Percentiles rank a stretch among this genome's conserved stretches.
Evolutionary conservation across 1,140 invertebrate genomes (phyloP).

Genomic region (Oncopodura yosiiana): DNA sequence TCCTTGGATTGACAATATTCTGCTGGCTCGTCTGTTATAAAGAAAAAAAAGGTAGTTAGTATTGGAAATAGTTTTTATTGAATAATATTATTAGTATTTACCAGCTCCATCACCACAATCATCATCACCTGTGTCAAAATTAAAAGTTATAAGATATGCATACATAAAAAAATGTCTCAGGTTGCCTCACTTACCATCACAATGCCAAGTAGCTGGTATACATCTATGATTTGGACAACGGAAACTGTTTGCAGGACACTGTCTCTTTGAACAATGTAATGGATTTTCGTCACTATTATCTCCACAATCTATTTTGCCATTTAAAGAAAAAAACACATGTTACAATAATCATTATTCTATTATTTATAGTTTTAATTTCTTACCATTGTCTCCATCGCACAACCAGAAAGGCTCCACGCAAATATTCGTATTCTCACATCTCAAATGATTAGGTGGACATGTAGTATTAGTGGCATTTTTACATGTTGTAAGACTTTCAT

Average conservation of each 20-base stretch:
- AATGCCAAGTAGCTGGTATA: conserved; percentile 78
- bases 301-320: conserved; percentile 86
- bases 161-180: not conserved
- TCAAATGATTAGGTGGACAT: conserved; percentile 73
- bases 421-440: conserved; percentile 87
- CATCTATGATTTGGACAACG: conserved; percentile 75
- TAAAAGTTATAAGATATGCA: too few species aligned
- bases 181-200: conserved; percentile 49
- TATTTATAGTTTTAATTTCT: conserved; percentile 39
- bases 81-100: conserved; percentile 59
- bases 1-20: conserved; percentile 82
- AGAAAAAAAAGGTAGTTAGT: too few species aligned
- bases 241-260: conserved; percentile 84
- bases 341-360: not conserved
- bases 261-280: conserved; percentile 72
- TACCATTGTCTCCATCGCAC: conserved; percentile 71
- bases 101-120: conserved; percentile 83
- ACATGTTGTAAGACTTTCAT: conserved; percentile 78
- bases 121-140: conserved; percentile 58
- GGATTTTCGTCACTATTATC: conserved; percentile 92
- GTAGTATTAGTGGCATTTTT: conserved; percentile 62
- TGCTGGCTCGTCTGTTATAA: conserved; percentile 34
- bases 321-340: too few species aligned
- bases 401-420: conserved; percentile 92
- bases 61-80: not conserved